A percentile compares a stretch with the other conserved stretches of the same genome.
Conservation (phyloP, 2,113 vertebrate species). For the Megalops atlanticus region DNA sequence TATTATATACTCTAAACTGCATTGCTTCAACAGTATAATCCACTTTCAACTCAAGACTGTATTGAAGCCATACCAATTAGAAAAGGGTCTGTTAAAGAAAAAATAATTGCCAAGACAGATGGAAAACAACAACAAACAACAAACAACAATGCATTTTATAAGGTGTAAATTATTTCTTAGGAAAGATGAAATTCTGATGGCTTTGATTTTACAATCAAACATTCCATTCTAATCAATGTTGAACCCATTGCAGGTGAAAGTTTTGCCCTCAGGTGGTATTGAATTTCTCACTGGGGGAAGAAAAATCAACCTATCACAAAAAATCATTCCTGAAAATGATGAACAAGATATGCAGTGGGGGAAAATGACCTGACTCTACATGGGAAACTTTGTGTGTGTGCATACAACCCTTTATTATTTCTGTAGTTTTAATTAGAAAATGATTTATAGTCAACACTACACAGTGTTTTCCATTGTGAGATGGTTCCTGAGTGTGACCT, state of each 20-base stretch:
- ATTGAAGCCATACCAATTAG: neutral
- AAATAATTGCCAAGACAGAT: neutral
- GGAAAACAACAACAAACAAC: too few species aligned
- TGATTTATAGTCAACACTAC: conserved; percentile 5
- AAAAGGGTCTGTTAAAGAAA: neutral
- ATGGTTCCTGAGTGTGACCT: neutral
- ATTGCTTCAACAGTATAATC: neutral
- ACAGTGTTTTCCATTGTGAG: neutral
- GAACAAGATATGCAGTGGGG: conserved; percentile 10
- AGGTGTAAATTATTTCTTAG: neutral
- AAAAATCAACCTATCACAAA: conserved; percentile 4
- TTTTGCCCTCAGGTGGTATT: conserved; percentile 13
- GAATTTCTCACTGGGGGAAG: neutral
- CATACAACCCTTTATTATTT: neutral
- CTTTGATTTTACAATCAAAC: neutral
- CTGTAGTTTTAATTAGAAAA: conserved; percentile 3
- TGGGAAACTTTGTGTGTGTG: neutral
- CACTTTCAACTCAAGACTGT: neutral
- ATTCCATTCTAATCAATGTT: neutral
- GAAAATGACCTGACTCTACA: neutral
- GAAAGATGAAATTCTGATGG: neutral
- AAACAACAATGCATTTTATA: too few species aligned
- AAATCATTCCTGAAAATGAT: conserved; percentile 20
- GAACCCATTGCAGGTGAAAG: neutral
- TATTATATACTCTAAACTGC: neutral